Evolutionary conservation across 2,888 invertebrate genomes (phyloP).

Genomic region (Galerucella pusilla): DNA sequence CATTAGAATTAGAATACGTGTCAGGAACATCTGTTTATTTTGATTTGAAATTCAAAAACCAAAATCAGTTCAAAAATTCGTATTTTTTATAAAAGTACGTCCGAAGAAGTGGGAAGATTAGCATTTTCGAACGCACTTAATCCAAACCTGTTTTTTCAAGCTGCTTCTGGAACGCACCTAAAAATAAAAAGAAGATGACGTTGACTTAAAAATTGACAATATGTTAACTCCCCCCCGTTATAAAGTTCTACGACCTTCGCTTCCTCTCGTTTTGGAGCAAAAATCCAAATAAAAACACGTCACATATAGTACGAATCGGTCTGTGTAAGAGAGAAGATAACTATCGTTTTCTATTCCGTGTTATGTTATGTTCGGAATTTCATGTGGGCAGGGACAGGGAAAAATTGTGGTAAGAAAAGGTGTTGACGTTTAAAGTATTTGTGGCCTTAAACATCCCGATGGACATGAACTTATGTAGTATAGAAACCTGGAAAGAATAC

Average conservation of each 20-base stretch:
- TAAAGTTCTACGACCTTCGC: constrained; percentile 12
- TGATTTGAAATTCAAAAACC: too few species aligned
- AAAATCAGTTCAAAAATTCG: not conserved
- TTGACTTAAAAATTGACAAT: constrained; percentile 7
- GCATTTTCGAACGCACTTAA: too few species aligned
- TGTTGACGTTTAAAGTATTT: constrained; percentile 10
- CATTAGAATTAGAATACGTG: too few species aligned
- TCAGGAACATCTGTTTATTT: too few species aligned
- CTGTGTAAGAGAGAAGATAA: constrained; percentile 6
- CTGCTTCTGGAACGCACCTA: not conserved
- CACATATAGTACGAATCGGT: not conserved
- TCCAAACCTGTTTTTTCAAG: not conserved
- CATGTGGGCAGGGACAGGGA: constrained; percentile 18
- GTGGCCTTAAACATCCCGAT: constrained; percentile 13
- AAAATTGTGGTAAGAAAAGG: constrained; percentile 12
- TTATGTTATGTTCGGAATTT: constrained; percentile 23
- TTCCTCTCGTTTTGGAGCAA: constrained; percentile 11
- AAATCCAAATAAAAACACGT: constrained; percentile 15
- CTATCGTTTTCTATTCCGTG: not conserved
- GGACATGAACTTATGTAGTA: constrained; percentile 2
- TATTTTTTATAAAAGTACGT: too few species aligned
- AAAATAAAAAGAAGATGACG: constrained; percentile 4
- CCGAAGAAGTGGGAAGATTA: too few species aligned
- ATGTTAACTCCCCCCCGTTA: not conserved
- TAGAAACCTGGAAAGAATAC: constrained; percentile 22